Evolutionary conservation across 2,113 vertebrate genomes (phyloP), one percentile per base, ranked within the genome.

Genomic region (Mustela lutreola): DNA sequence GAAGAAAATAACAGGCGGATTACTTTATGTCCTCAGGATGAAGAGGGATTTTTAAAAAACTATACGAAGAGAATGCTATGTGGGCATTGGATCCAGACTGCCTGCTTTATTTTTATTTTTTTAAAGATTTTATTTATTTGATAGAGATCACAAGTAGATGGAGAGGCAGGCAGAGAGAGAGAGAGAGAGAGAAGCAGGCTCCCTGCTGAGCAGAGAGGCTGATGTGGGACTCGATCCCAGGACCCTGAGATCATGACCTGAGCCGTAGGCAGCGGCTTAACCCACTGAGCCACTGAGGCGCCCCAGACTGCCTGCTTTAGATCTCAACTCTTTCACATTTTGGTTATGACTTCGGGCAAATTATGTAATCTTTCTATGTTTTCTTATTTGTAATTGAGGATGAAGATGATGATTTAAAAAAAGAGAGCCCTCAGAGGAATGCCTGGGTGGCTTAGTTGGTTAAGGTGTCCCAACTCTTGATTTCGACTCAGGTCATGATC

Each of bases 351-450:
- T 92, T 90, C 90, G 58, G 78, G 53, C 16, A 87, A 81, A n/a
- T 80, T 86, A 26, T 24, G 2, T 65, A 73, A 50, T 79, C 26
- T 84, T 92, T 58, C n/a, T 96, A 10, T 94, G 33, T 95, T 95
- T 85, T 71, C 36, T 96, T 15, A 65, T 84, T 85, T 85, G 36
- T 88, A 87, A 85, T 65, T 92, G 73, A 91, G 39, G 39, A 85
- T 45, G 88, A 48, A n/a, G 79, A n/a, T 88, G 9, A 39, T 48
- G 15, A 36, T n/a, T 31, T 58, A 91, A 80, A 96, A 85, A 45
- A 48, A 56, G 18, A 18, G 5, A 53, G 16, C 75, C 75, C 26
- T 78, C 42, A 78, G 33, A 70, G 67, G 67, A 36, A 36, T 70
- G 33, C 65, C 65, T 67, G 67, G 16, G 67, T 70, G 67, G 16